Evolutionary conservation across 30 jellyfish, hydroid and myxozoan genomes (phyloP), one percentile per base, ranked within the genome.

Genomic region (Aurelia sp.): DNA sequence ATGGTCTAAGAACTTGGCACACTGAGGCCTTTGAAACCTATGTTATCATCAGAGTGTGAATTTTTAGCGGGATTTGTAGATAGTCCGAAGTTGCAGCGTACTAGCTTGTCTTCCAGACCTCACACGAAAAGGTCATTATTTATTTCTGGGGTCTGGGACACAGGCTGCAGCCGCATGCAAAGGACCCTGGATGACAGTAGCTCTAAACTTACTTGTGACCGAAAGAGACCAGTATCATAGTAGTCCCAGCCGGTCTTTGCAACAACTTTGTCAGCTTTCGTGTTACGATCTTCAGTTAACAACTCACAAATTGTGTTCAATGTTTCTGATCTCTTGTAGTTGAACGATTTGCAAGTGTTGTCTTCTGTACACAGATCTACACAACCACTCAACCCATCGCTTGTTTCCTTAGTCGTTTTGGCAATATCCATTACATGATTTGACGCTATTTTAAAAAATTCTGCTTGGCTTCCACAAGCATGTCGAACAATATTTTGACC

Each of bases 211-310:
- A 78, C 88, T 76, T 78, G 77, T 30, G 78, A 55, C 12, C 79
- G 2, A 60, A 33, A 81, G 44, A 67, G 64, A 35, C 92, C 92
- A 4, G 92, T 82, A 65, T 82, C 86, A 64, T 82, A 82, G 63
- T 69, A 69, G n/a, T 51, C 50, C 92, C 92, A 82, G 12, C 92
- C 86, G 22, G 73, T 58, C 31, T 57, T 82, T 24, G 86, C 67
- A 19, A 72, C 81, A 53, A 82, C 35, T 22, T 61, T 85, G 27
- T 52, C 47, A 4, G 84, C 78, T 30, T 82, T 58, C 24, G 80
- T 71, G 40, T 61, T 68, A 8, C 84, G 82, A 68, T 81, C 91
- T 2, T 51, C 61, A 9, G 63, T 76, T 74, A 81, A 51, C 47
- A 81, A 63, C 66, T 81, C 91, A 67, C 91, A 81, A 3, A 44